Evolutionary conservation across 2,113 vertebrate species (phyloP), one percentile per base, ranked within the genome.

Genomic region (Oplegnathus fasciatus): DNA sequence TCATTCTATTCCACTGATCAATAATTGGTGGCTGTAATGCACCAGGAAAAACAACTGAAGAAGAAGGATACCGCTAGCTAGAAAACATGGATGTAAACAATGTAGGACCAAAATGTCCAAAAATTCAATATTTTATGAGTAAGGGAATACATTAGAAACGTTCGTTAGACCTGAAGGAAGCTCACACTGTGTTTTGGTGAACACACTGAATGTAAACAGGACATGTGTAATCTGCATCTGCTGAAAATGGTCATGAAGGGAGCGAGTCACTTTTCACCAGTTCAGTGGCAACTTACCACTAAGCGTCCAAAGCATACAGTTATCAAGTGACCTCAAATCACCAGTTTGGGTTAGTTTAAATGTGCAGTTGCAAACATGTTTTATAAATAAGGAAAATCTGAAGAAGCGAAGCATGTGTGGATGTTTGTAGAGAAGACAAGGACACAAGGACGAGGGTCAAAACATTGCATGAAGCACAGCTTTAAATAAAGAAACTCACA

Each of bases 361-460:
- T 78, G 40, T 44, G 20, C 64, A 75, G 40, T 57, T 2, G 24
- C 46, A 37, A 28, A 55, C 26, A 22, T 14, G 42, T 67, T 71
- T 68, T 57, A 67, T 82, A 76, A 73, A 89, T 80, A 75, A 75
- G 50, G 32, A 66, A 80, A 82, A 57, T 58, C 18, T 57, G 32
- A 65, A 62, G 72, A 60, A 67, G 26, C 24, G 2, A n/a, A 79
- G 75, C 17, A 18, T 22, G 2, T 17, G 22, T 75, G 58, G 8
- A n/a, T 61, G 74, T 65, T 78, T 78, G 60, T 24, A 28, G 71
- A 61, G 67, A 58, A 55, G 44, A 65, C 40, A 18, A 48, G 62
- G 70, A 37, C 55, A 44, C 1, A 3, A 11, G 50, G 62, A 30
- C 54, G 34, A 58, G 20, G 32, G 75, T 79, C 62, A 75, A 65